Conservation (phyloP, 64 coral and sea anemone genomes). For the Dendrophyllia cribrosa region DNA sequence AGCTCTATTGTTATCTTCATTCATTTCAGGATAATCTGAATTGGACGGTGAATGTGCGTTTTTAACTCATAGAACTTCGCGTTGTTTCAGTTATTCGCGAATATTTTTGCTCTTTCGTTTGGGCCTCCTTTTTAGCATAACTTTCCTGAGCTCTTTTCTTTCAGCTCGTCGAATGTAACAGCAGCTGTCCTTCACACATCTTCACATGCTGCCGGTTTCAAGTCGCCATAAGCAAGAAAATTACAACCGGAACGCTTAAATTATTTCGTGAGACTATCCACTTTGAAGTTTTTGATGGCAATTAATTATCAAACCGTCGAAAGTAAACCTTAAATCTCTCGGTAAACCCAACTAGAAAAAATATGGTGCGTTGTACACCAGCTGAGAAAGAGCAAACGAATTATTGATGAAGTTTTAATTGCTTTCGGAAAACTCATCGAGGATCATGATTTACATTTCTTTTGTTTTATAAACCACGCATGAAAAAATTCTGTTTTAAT, state of each 20-base stretch:
- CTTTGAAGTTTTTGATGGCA: too few species aligned
- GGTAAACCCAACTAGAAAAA: background rate
- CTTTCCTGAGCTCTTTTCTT: background rate
- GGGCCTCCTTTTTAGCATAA: background rate
- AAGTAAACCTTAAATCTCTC: background rate
- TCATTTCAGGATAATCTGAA: slow-evolving; percentile 14
- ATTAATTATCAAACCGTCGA: background rate
- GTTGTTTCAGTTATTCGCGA: too few species aligned
- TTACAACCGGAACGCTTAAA: background rate
- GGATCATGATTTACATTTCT: slow-evolving; percentile 14
- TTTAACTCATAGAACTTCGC: background rate
- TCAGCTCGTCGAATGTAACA: background rate
- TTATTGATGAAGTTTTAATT: slow-evolving; percentile 55
- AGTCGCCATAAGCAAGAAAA: background rate
- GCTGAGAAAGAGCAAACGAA: slow-evolving; percentile 23
- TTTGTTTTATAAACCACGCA: background rate
- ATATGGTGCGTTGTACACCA: background rate
- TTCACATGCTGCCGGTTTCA: background rate
- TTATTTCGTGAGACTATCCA: background rate
- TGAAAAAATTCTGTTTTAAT: background rate
- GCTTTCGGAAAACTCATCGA: slow-evolving; percentile 5
- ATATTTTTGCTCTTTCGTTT: background rate
- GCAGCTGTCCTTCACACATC: background rate
- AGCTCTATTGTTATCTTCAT: background rate
- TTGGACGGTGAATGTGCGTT: background rate